Evolutionary conservation across 2,113 vertebrate genomes (phyloP).

Genomic region (Ranitomeya imitator): DNA sequence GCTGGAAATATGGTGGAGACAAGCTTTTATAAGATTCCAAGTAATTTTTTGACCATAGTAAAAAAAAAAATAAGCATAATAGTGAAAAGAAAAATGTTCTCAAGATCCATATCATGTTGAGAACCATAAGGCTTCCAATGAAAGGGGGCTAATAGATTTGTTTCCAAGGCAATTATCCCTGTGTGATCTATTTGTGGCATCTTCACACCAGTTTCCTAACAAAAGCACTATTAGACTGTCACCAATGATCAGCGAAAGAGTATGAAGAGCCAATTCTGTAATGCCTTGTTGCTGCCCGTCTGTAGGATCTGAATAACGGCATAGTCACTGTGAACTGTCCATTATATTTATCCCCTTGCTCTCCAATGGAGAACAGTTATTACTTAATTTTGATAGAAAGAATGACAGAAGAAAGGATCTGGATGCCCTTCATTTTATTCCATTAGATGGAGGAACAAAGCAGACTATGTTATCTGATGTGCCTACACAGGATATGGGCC

Average conservation of each 20-base stretch:
- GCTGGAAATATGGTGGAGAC: no score
- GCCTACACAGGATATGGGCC: conserved; percentile 38
- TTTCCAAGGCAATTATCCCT: conserved; percentile 70
- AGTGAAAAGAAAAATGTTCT: background rate
- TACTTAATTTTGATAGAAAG: conserved; percentile 60
- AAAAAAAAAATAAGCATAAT: no score
- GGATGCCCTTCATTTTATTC: conserved; percentile 27
- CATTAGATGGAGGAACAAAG: conserved; percentile 12
- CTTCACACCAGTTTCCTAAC: conserved; percentile 66
- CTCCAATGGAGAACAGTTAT: conserved; percentile 47
- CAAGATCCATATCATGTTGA: conserved; percentile 60
- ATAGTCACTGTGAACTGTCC: conserved; percentile 2
- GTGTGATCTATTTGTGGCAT: conserved; percentile 65
- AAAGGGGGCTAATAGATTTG: conserved; percentile 63
- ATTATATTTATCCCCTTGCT: conserved; percentile 57
- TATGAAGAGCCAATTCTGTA: conserved; percentile 60
- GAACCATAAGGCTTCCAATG: conserved; percentile 62
- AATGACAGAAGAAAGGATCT: conserved; percentile 38
- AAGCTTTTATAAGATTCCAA: no score
- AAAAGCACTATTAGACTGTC: conserved; percentile 67
- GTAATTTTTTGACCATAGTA: no score
- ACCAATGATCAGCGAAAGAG: conserved; percentile 61
- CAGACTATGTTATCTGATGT: conserved; percentile 24
- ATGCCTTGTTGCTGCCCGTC: conserved; percentile 63
- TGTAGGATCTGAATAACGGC: conserved; percentile 61